Evolutionary conservation across 2,113 vertebrate species (phyloP).

Genomic region (Gavia stellata): DNA sequence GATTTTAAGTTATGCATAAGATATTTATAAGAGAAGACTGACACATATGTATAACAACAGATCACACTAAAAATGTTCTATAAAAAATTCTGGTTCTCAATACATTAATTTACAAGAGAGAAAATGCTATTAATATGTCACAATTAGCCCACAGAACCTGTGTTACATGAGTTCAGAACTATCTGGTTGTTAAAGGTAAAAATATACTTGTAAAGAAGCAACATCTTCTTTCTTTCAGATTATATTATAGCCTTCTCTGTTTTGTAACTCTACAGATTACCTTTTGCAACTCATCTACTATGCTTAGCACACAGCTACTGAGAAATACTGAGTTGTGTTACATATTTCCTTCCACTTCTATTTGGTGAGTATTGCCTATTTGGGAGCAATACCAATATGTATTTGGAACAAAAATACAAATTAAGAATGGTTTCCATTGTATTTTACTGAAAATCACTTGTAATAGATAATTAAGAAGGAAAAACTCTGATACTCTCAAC

Average conservation of each 20-base stretch:
- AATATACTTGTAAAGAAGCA: not conserved
- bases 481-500: rapidly evolving
- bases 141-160: not conserved
- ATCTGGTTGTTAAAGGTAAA: not conserved
- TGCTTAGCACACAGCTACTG: not conserved
- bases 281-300: not conserved
- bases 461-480: not conserved
- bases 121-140: not conserved
- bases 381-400: not conserved
- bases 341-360: not conserved
- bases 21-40: not conserved
- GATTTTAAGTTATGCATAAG: too few species aligned
- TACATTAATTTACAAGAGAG: not conserved
- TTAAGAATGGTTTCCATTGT: not conserved
- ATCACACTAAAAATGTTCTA: not conserved
- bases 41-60: not conserved
- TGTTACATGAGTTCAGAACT: not conserved
- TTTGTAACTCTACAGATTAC: not conserved
- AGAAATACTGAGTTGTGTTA: not conserved
- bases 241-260: not conserved
- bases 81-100: not conserved
- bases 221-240: not conserved
- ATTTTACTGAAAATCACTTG: not conserved
- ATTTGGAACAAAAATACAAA: not conserved
- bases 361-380: not conserved